These are phyloP conservation scores for Drosophila punjabiensis DNA, from an alignment of 1,140 invertebrate genomes.

Conservation along the genomic window DNA sequence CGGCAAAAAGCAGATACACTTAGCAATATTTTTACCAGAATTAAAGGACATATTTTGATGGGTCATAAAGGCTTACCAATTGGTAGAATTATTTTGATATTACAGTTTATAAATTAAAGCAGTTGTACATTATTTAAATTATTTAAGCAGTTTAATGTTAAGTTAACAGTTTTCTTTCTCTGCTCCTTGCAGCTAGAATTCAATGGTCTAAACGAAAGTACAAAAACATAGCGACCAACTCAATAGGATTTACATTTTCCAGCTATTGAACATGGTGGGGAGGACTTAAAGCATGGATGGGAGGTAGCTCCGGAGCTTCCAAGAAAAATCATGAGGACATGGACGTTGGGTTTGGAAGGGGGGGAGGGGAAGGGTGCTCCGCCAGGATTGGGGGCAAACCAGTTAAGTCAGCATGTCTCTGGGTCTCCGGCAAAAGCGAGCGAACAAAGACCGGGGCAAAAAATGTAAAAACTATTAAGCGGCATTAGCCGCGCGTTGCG, in stretches of 20 bases:
- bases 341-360: not conserved
- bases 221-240: conserved; percentile 56
- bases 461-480: conserved; percentile 84
- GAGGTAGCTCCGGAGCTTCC: conserved; percentile 8
- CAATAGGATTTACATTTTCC: conserved; percentile 82
- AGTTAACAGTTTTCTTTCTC: not conserved
- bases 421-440: conserved; percentile 36
- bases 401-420: conserved; percentile 78
- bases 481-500: conserved; percentile 78
- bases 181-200: conserved; percentile 16
- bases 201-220: conserved; percentile 28
- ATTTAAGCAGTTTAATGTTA: too few species aligned
- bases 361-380: not conserved
- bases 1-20: conserved; percentile 28
- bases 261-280: conserved; percentile 71
- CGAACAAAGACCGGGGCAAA: conserved; percentile 66
- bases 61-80: fast-evolving
- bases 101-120: not conserved
- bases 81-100: too few species aligned
- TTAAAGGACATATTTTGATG: not conserved
- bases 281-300: conserved; percentile 49
- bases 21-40: not conserved
- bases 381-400: conserved; percentile 56
- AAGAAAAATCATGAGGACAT: conserved; percentile 9
- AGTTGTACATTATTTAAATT: too few species aligned